Evolutionary conservation across 2,113 vertebrate genomes (phyloP).

Genomic region (Ceyx melanurus): DNA sequence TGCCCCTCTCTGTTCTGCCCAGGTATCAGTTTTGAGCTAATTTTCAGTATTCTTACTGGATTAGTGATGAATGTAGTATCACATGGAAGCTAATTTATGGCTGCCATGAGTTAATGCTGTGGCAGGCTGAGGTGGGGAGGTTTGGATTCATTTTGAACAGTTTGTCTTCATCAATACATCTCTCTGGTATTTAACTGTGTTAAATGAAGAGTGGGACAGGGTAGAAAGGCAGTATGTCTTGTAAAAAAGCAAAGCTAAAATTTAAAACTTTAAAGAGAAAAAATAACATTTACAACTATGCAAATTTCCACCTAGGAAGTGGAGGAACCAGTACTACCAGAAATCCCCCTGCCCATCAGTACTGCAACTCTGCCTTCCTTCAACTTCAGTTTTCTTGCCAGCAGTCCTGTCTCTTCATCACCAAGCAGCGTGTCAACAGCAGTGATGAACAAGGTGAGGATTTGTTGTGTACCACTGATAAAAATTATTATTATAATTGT

Average conservation of each 20-base stretch:
- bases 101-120: not conserved
- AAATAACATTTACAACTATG: not conserved
- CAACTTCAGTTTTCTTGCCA: slow-evolving; percentile 80
- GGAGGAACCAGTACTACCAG: slow-evolving; percentile 82
- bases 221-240: not conserved
- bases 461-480: not conserved
- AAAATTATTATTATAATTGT: too few relatives aligned
- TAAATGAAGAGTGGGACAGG: not conserved
- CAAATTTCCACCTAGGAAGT: slow-evolving; percentile 70
- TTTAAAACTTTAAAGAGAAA: not conserved
- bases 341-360: slow-evolving; percentile 87
- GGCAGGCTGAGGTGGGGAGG: not conserved
- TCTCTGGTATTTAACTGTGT: not conserved
- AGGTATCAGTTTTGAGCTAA: not conserved
- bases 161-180: not conserved
- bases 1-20: not conserved
- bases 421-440: slow-evolving; percentile 58
- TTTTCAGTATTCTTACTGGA: not conserved
- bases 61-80: not conserved
- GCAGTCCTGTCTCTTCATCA: slow-evolving; percentile 54
- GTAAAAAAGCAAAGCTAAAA: not conserved
- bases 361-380: slow-evolving; percentile 85
- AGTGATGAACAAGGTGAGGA: slow-evolving; percentile 71
- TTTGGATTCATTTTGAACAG: not conserved
- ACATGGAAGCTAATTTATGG: not conserved